Base-by-base conservation (phyloP, 1,140 invertebrate genomes). In the Antheraea pernyi region DNA sequence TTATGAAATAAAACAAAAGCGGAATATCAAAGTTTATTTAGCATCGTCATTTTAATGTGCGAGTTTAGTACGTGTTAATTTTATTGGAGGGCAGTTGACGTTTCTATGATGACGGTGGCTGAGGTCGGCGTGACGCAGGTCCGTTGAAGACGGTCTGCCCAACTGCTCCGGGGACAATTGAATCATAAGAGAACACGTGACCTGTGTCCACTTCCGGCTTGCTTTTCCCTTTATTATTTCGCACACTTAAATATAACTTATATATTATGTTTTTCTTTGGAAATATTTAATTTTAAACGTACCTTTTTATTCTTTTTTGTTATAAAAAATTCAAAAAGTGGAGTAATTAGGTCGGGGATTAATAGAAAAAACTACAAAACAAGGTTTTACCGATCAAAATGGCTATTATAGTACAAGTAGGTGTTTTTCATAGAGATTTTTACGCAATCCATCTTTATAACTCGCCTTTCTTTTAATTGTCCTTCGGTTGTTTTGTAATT, bases 181-280 rank as follows among this genome's bases (percentile, higher is more conserved):
- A 84, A 88, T 88, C 81, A 85, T 79, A 82, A 79, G 74, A 75
- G 74, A 71, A 78, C 79, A 71, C 75, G 77, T 82, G 77, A 84
- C 80, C 77, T 60, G 18, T 60, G 30, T 22, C 59, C 59, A 22
- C 9, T 5, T 19, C 10, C 9, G 59, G 19, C 19, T 18, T 18
- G 7, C 59, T 60, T 19, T 60, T 36, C 59, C 7, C 19, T 36
- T 19, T 19, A 22, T 7, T 36, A 22, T 60, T 36, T 22, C 16
- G 18, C 19, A 60, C 7, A 42, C 39, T 11, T 42, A 42, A 42
- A 11, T 9, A 42, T n/a, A n/a, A n/a, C n/a, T n/a, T n/a, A 8
- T 42, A 7, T 42, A 53, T 53, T 13, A 4, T 30, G n/a, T 48
- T 48, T 48, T 11, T 53, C 16, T 53, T 53, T 53, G 46, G 7